Conservation (phyloP, 2,888 invertebrate genomes). For the Ommatoiulus sabulosus region DNA sequence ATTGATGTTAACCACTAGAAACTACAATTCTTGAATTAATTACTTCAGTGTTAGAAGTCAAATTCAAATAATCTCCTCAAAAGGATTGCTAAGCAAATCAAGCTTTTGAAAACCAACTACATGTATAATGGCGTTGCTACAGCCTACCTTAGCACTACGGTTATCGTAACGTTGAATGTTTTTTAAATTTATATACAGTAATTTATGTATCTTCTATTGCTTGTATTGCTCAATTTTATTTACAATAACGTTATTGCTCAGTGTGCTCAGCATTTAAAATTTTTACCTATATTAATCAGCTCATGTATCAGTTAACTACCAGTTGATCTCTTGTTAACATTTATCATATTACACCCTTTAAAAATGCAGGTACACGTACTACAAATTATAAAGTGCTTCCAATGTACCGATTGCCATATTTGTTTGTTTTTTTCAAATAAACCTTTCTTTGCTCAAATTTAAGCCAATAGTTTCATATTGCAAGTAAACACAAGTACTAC, state of each 20-base stretch:
- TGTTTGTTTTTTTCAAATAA: background rate
- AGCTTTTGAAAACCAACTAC: background rate
- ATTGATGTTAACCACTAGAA: background rate
- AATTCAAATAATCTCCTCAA: background rate
- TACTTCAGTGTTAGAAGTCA: background rate
- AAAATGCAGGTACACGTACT: background rate
- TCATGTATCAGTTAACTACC: background rate
- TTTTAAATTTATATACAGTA: background rate
- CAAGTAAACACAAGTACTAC: too few species aligned
- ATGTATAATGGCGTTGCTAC: background rate
- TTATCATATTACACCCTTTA: conserved; percentile 2
- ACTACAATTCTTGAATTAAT: background rate
- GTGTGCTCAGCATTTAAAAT: conserved; percentile 16
- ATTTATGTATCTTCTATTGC: background rate
- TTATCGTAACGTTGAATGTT: conserved; percentile 13
- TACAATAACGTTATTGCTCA: conserved; percentile 34
- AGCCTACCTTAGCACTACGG: background rate
- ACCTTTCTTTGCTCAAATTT: conserved; percentile 16
- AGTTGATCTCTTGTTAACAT: conserved; percentile 23
- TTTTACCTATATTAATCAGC: background rate
- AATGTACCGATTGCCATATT: background rate
- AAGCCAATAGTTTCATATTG: too few species aligned
- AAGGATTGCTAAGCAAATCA: background rate
- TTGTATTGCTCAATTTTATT: conserved; percentile 34
- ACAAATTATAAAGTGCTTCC: conserved; percentile 34